Evolutionary conservation across 1,140 invertebrate species (phyloP), one percentile per base, ranked within the genome.

Genomic region (Lordiphosa stackelbergi): DNA sequence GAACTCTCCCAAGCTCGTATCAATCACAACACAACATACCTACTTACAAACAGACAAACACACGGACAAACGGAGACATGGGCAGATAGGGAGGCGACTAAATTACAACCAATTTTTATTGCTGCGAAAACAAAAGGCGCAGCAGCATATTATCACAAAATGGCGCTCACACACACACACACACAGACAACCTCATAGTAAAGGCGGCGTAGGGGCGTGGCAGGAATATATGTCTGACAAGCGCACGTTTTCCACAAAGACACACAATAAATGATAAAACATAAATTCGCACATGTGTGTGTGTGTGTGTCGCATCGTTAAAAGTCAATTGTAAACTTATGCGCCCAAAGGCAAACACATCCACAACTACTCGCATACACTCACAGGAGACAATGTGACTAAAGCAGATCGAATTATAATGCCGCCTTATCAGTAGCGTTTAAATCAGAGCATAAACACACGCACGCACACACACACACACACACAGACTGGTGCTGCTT

Each of bases 251-350:
- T 84, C 70, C 70, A 78, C 69, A 81, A 75, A 73, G 64, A 31
- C 66, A 70, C 70, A 77, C 72, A 85, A 83, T 85, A 85, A 85
- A 85, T 85, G 81, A 85, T 85, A 85, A 79, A 73, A 72, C 81
- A 85, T 83, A 85, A 85, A 85, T 83, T 77, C 71, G 56, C 78
- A 58, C 69, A 69, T 58, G 54, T 51, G 59, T 57, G 16, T 55
- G 53, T 5, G 45, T 13, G 16, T 34, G 34, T 47, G 22, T 43
- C 57, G 63, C 66, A 75, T 79, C 74, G 65, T 79, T 85, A 85
- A 77, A 75, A 77, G 81, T 75, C 75, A 85, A 85, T 85, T 85
- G 81, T 85, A 85, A 85, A 85, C 69, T 85, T 85, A 74, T 79
- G 72, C 69, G 62, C 63, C 58, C 60, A 52, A 64, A 71, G 72